A percentile compares a stretch with the other conserved stretches of the same genome.
These are phyloP conservation scores for Neolamprologus toae DNA, from an alignment of 2,113 vertebrate genomes.

Conservation along the genomic window DNA sequence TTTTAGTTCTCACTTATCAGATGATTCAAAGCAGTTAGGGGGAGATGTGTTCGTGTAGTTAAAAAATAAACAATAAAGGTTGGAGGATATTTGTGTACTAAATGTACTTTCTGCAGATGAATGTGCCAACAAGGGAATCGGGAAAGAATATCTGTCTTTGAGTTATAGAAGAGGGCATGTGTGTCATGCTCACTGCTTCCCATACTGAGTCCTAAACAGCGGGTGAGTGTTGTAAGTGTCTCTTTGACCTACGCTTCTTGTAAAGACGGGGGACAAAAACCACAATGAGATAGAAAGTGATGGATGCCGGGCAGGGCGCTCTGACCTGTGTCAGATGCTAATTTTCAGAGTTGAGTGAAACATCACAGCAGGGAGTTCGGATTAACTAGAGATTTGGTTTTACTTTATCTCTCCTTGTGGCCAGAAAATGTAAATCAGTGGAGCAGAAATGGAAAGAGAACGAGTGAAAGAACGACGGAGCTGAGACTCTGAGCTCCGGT, in stretches of 20 bases:
- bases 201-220: not conserved
- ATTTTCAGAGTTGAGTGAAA: not conserved
- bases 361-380: not conserved
- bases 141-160: not conserved
- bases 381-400: not conserved
- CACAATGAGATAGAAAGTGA: not conserved
- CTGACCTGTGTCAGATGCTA: not conserved
- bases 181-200: not conserved
- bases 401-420: not conserved
- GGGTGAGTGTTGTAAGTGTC: not conserved
- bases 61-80: not conserved
- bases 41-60: not conserved
- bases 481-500: not conserved
- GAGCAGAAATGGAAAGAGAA: not conserved
- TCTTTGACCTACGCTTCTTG: not conserved
- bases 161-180: not conserved
- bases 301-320: not conserved
- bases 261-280: not conserved
- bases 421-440: not conserved
- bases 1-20: not conserved
- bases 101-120: not conserved
- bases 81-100: not conserved
- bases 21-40: not conserved
- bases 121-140: not conserved
- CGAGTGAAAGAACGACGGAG: not conserved